Conservation (phyloP, 1,140 invertebrate genomes). For the Sitophilus oryzae region DNA sequence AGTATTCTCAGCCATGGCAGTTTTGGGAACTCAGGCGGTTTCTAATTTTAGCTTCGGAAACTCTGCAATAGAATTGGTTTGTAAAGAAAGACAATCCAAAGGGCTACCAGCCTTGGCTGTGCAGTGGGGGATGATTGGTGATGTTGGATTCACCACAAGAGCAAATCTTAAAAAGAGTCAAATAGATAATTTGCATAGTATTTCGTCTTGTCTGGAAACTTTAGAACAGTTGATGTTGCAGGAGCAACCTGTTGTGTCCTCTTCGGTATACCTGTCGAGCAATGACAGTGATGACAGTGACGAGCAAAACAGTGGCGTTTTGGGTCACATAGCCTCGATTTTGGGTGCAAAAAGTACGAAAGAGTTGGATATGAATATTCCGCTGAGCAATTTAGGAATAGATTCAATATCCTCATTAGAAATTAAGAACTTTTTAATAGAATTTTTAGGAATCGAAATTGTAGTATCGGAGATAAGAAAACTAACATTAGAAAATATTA, state of each 20-base stretch:
- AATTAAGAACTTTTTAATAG: not conserved
- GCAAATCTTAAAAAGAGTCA: slow-evolving; percentile 50
- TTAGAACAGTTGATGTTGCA: slow-evolving; percentile 63
- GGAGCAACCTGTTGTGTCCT: slow-evolving; percentile 56
- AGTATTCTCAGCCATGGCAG: slow-evolving; percentile 70
- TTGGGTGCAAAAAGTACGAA: not conserved
- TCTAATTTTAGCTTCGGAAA: slow-evolving; percentile 66
- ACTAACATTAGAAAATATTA: not conserved
- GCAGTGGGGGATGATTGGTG: slow-evolving; percentile 55
- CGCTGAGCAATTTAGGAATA: not conserved
- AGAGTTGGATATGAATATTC: not conserved
- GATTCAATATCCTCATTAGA: not conserved
- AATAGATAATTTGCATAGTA: slow-evolving; percentile 63
- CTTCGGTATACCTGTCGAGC: not conserved
- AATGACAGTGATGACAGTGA: not conserved
- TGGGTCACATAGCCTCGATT: not conserved
- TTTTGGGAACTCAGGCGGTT: slow-evolving; percentile 70
- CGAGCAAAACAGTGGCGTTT: not conserved
- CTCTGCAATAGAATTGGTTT: slow-evolving; percentile 55
- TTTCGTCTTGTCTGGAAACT: slow-evolving; percentile 65
- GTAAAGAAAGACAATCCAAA: slow-evolving; percentile 46
- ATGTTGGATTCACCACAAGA: slow-evolving; percentile 46
- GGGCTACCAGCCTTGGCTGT: slow-evolving; percentile 52
- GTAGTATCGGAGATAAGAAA: not conserved
- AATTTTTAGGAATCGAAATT: not conserved